Percentiles rank a stretch among this genome's conserved stretches.
phyloP scores from a whole-genome alignment of 1,140 invertebrate species.

The Drosophila eugracilis region DNA sequence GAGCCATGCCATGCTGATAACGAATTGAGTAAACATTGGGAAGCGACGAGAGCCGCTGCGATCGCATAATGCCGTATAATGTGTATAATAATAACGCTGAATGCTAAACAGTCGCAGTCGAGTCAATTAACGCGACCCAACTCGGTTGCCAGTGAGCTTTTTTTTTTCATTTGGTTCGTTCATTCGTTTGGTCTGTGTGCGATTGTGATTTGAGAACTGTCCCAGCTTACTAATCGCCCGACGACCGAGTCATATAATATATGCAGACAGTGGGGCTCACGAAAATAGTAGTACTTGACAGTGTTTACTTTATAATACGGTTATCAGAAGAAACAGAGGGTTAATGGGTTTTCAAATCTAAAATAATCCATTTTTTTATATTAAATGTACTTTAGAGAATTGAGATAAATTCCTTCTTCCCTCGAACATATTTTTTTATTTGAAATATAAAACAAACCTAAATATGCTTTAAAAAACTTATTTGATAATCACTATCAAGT shows the following conservation, averaged over 20 bases:
- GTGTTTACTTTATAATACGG: not conserved
- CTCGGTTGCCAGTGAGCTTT: slow-evolving; percentile 37
- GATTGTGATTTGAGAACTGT: slow-evolving; percentile 49
- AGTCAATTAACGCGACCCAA: slow-evolving; percentile 53
- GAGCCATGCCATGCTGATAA: too few relatives aligned
- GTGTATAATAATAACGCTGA: slow-evolving; percentile 58
- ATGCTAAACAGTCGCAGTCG: slow-evolving; percentile 57
- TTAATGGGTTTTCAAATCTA: too few relatives aligned
- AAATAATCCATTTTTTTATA: too few relatives aligned
- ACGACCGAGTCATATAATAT: slow-evolving; percentile 32
- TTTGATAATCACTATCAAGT: not conserved
- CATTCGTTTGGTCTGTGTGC: slow-evolving; percentile 14
- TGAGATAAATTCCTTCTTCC: too few relatives aligned
- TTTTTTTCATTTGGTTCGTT: too few relatives aligned
- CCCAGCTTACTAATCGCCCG: slow-evolving; percentile 42
- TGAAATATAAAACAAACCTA: not conserved
- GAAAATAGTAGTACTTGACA: not conserved
- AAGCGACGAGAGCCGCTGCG: slow-evolving; percentile 22
- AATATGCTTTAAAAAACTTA: too few relatives aligned
- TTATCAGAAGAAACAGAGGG: not conserved
- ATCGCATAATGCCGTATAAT: slow-evolving; percentile 53
- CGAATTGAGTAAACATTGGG: slow-evolving; percentile 60
- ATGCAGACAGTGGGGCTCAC: slow-evolving; percentile 17
- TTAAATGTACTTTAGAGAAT: too few relatives aligned
- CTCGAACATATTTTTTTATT: not conserved